Base-by-base conservation (phyloP, 92 coral and sea anemone genomes). In the Pocillopora meandrina region DNA sequence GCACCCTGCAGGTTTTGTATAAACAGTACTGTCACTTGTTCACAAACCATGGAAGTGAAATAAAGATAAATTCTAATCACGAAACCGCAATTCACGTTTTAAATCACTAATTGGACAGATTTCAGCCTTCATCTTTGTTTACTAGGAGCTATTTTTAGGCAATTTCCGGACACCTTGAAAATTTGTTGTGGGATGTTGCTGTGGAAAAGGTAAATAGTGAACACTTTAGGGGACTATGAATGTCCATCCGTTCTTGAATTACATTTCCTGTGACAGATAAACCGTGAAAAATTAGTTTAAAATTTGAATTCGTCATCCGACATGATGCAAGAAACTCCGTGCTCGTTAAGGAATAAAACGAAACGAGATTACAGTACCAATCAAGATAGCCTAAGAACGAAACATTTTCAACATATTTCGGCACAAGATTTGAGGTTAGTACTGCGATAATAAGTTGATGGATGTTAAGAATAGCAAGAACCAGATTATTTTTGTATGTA, bases 361-460 rank as follows among this genome's bases (percentile, higher is more conserved):
- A 26, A 60, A 56, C 79, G 65, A 75, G 66, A 56, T 59, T 56
- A 16, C 6, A 15, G 12, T 36, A 13, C 19, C 18, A 75, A 75
- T 19, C 72, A 20, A 15, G 47, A 33, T 47, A 58, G 20, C 63
- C 13, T 57, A 74, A 74, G 63, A 26, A 52, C 63, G 63, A 74
- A 12, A 2, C 18, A 12, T 56, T 21, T 57, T 47, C 78, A 26
- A 12, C 78, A 52, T 23, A 8, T 15, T 57, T 11, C 47, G 33
- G 42, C 78, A 3, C 78, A 74, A 74, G 36, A 74, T 52, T 14
- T n/a, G n/a, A 57, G 78, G 78, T 74, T 19, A 13, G 78, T 55
- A 3, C 19, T 52, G 3, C 26, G 61, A 19, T 15, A 70, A 70
- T 70, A 35, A 70, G 17, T 17, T 33, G 56, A 16, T 35, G 19